These are phyloP conservation scores for Alloplasta piceator DNA, from an alignment of 2,888 invertebrate species.

Conservation along the genomic window DNA sequence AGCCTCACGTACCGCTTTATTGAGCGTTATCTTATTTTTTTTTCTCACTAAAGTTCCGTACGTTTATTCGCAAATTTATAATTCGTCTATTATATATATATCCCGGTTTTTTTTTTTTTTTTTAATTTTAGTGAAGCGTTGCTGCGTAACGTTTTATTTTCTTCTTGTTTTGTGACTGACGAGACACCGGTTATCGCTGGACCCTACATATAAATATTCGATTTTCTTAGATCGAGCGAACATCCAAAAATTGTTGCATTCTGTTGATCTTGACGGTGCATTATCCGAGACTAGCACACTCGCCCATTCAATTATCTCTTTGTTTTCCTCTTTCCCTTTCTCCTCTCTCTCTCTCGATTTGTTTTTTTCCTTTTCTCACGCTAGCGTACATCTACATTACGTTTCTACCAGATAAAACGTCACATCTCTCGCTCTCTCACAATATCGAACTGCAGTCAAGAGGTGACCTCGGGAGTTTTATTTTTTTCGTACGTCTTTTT, in stretches of 20 bases:
- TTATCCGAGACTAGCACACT: conserved; percentile 71
- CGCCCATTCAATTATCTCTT: conserved; percentile 63
- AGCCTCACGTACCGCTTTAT: conserved; percentile 78
- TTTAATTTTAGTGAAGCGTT: conserved; percentile 26
- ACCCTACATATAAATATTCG: conserved; percentile 59
- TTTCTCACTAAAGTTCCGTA: conserved; percentile 3
- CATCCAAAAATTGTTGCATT: conserved; percentile 77
- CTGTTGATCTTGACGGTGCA: conserved; percentile 73
- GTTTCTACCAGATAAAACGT: conserved; percentile 55
- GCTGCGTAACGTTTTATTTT: conserved; percentile 14
- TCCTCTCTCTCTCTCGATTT: neutral
- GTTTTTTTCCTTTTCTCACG: conserved; percentile 6
- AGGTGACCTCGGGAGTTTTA: conserved; percentile 39
- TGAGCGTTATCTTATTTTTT: conserved; percentile 45
- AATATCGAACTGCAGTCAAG: conserved; percentile 67
- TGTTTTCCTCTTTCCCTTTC: conserved; percentile 17
- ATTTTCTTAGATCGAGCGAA: conserved; percentile 54
- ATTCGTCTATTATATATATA: conserved; percentile 25
- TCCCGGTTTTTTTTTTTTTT: neutral
- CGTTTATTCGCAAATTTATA: conserved; percentile 35
- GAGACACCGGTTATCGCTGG: conserved; percentile 42
- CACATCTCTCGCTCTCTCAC: conserved; percentile 36
- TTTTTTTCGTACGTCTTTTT: conserved; percentile 33
- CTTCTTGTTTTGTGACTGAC: conserved; percentile 33
- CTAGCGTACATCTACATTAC: conserved; percentile 57